A percentile compares a stretch with the other conserved stretches of the same genome.
Conservation (phyloP, 2,888 invertebrate species). For the Drosophila mercatorum region DNA sequence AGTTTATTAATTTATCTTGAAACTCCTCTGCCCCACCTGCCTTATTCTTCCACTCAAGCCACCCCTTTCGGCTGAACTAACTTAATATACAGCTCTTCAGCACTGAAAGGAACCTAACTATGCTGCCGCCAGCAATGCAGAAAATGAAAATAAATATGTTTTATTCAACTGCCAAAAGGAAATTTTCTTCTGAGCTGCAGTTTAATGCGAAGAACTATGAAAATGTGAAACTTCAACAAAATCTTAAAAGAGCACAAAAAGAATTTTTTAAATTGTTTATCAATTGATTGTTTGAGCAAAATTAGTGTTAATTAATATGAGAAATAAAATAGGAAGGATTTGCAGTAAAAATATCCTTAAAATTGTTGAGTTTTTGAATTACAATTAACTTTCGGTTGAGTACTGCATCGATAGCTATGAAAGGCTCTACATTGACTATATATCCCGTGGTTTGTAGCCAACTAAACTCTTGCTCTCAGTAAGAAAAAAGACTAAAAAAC, state of each 20-base stretch:
- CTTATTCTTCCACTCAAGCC: too few species aligned
- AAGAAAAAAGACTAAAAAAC: too few species aligned
- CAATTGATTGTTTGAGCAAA: neutral
- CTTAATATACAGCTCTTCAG: conserved; percentile 8
- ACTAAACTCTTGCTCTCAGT: too few species aligned
- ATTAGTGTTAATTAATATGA: neutral
- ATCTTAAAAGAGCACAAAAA: neutral
- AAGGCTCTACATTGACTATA: too few species aligned
- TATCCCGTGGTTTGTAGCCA: too few species aligned
- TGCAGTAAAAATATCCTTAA: neutral
- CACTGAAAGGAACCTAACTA: conserved; percentile 28
- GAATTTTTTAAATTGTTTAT: neutral
- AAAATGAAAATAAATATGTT: conserved; percentile 45
- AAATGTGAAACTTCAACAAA: neutral
- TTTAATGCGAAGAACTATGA: conserved; percentile 12
- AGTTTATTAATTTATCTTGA: too few species aligned
- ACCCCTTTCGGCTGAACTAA: neutral
- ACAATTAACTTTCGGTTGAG: too few species aligned
- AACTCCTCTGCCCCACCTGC: neutral
- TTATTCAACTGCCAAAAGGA: conserved; percentile 31
- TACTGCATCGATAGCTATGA: too few species aligned
- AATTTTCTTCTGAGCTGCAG: conserved; percentile 16
- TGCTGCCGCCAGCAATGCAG: conserved; percentile 27
- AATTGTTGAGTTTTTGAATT: too few species aligned
- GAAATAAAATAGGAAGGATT: neutral